phyloP scores from a whole-genome alignment of 2,113 vertebrate genomes.

The Haemorhous mexicanus region DNA sequence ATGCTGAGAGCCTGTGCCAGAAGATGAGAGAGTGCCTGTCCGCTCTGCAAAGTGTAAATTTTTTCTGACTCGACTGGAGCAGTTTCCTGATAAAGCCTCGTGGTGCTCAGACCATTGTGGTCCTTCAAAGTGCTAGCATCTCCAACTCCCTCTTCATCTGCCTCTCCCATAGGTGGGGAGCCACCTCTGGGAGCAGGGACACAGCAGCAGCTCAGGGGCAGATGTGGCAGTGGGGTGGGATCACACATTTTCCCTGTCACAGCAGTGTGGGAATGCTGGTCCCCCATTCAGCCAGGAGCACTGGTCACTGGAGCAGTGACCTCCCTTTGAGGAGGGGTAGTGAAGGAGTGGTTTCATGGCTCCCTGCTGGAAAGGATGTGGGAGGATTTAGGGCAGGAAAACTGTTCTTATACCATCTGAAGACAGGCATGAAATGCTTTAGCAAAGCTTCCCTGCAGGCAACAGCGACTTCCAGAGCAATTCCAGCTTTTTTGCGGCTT shows the following conservation, averaged over 20 bases:
- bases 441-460: conserved; percentile 37
- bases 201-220: neutral
- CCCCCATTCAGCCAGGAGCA: rapidly evolving
- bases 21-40: neutral
- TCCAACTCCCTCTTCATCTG: neutral
- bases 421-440: conserved; percentile 36
- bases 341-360: neutral
- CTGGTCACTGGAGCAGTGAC: neutral
- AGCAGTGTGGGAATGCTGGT: neutral
- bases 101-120: rapidly evolving
- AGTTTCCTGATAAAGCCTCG: rapidly evolving
- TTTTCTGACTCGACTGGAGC: neutral
- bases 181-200: neutral
- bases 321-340: neutral
- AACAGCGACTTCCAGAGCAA: neutral
- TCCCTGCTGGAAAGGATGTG: neutral
- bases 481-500: neutral
- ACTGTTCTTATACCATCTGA: neutral
- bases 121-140: neutral
- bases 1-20: neutral
- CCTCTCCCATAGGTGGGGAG: neutral
- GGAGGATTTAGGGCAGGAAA: conserved; percentile 36
- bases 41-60: neutral
- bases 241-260: neutral
- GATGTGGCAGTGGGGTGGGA: neutral